A percentile compares a stretch with the other conserved stretches of the same genome.
Evolutionary conservation across 2,797 vertebrate genomes (phyloP).

Genomic region (Pelobates cultripes): DNA sequence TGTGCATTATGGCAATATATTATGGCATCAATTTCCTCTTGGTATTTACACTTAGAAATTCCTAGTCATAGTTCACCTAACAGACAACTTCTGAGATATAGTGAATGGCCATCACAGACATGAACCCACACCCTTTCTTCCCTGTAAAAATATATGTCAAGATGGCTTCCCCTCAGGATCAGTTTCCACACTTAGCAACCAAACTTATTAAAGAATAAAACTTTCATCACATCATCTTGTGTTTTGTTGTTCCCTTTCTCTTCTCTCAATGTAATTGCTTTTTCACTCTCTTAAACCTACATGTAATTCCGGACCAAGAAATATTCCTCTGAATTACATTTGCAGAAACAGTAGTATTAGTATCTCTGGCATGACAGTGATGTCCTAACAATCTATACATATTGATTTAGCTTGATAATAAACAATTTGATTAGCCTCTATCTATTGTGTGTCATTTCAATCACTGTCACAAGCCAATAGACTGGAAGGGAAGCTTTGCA

Average conservation of each 20-base stretch:
- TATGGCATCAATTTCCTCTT: too few species aligned
- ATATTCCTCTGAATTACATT: conserved; percentile 68
- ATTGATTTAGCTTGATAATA: conserved; percentile 99
- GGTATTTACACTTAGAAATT: too few species aligned
- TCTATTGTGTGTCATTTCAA: conserved; percentile 99
- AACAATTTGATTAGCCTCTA: conserved; percentile 99
- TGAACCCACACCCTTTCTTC: not conserved
- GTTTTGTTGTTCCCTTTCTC: conserved; percentile 51
- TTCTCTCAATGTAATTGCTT: conserved; percentile 60
- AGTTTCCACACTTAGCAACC: conserved; percentile 10
- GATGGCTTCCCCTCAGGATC: not conserved
- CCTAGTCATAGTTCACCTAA: too few species aligned
- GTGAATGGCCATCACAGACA: not conserved
- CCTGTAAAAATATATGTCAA: not conserved
- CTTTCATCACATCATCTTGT: conserved; percentile 30
- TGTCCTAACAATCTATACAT: conserved; percentile 99
- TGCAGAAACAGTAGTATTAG: conserved; percentile 82
- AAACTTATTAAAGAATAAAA: conserved; percentile 49
- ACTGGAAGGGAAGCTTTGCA: conserved; percentile 86
- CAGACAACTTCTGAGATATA: not conserved
- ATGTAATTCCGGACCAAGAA: conserved; percentile 67
- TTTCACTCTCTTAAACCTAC: conserved; percentile 67
- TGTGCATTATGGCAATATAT: too few species aligned
- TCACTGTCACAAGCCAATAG: conserved; percentile 91
- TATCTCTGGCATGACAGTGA: conserved; percentile 90